Percentiles rank a stretch among this genome's conserved stretches.
Conservation (phyloP, 2,888 invertebrate genomes). For the Odontomyia ornata region DNA sequence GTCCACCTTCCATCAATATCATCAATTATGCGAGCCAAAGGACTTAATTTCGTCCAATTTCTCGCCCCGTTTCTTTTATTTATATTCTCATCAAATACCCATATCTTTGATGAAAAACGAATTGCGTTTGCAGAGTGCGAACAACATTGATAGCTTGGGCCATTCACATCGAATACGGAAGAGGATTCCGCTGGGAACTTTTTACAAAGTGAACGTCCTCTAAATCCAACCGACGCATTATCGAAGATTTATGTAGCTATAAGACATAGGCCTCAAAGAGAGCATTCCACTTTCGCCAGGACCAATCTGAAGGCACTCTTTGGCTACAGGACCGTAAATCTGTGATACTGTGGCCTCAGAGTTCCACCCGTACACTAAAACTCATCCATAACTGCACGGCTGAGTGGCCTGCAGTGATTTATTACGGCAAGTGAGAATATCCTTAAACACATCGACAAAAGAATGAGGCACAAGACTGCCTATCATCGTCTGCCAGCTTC, state of each 20-base stretch:
- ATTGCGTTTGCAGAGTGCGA: slow-evolving; percentile 18
- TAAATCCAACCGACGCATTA: slow-evolving; percentile 33
- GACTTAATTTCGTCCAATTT: slow-evolving; percentile 1
- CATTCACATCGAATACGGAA: slow-evolving; percentile 19
- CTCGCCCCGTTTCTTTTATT: neutral
- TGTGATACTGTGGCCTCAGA: neutral
- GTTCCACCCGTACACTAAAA: neutral
- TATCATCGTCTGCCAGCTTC: slow-evolving; percentile 6
- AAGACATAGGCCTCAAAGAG: slow-evolving; percentile 14
- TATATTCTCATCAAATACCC: slow-evolving; percentile 9
- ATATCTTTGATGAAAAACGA: slow-evolving; percentile 32
- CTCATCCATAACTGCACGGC: slow-evolving; percentile 21
- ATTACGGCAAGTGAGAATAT: slow-evolving; percentile 9
- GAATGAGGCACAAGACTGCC: neutral
- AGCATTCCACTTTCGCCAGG: neutral
- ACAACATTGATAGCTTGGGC: slow-evolving; percentile 20
- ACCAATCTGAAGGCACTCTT: too few species aligned
- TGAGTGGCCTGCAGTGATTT: slow-evolving; percentile 25
- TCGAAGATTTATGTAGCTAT: slow-evolving; percentile 37
- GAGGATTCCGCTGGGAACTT: neutral
- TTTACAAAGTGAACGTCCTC: slow-evolving; percentile 32
- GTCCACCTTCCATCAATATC: neutral
- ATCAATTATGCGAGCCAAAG: slow-evolving; percentile 2
- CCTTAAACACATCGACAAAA: neutral
- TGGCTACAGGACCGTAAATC: neutral